Evolutionary conservation across 2,113 vertebrate genomes (phyloP).

Genomic region (Catharus fuscescens): DNA sequence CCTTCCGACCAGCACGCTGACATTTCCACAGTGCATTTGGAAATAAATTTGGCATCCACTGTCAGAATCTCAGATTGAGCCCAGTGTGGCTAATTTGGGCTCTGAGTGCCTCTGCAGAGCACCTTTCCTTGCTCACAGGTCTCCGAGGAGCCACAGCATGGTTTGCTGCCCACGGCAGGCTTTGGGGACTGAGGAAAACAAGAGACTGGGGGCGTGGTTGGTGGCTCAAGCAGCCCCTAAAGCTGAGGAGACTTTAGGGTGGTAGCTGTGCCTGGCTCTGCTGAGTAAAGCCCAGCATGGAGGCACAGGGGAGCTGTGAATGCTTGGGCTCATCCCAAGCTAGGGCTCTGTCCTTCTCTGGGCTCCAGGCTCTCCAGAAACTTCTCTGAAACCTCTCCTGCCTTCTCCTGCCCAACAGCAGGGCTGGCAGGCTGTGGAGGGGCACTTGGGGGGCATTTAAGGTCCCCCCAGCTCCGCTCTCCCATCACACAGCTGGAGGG

Average conservation of each 20-base stretch:
- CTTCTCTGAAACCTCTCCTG: neutral
- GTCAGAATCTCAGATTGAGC: conserved; percentile 69
- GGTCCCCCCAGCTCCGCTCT: neutral
- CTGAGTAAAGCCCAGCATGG: rapidly evolving
- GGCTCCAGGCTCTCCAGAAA: neutral
- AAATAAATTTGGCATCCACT: conserved; percentile 76
- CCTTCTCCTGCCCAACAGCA: neutral
- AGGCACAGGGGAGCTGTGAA: neutral
- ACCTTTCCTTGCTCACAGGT: neutral
- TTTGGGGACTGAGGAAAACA: rapidly evolving
- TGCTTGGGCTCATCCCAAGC: neutral
- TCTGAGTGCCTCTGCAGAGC: conserved; percentile 16
- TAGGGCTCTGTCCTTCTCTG: neutral
- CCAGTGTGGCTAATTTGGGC: neutral
- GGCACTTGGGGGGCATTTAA: neutral
- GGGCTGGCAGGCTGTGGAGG: neutral
- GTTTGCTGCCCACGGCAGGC: neutral
- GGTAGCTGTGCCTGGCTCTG: neutral
- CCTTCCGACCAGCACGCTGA: conserved; percentile 76
- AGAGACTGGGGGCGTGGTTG: neutral
- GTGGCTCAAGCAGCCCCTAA: neutral
- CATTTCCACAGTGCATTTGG: conserved; percentile 79
- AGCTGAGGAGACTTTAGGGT: neutral
- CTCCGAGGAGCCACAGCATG: neutral
- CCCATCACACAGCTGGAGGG: rapidly evolving